phyloP scores from a whole-genome alignment of 2,797 vertebrate genomes.

The Arnoldichthys spilopterus region DNA sequence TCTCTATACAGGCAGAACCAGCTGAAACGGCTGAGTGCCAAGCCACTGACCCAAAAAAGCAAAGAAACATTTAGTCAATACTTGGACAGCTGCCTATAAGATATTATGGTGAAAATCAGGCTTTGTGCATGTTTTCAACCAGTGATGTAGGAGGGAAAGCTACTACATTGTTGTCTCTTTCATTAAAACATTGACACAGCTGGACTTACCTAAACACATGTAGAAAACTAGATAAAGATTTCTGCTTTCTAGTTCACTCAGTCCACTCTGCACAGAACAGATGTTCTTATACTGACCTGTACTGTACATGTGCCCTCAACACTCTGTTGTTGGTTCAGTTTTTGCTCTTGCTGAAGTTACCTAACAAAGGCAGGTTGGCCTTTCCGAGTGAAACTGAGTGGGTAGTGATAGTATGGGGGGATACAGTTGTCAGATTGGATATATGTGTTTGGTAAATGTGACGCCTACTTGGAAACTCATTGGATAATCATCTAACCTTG shows the following conservation, averaged over 20 bases:
- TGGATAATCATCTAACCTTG: too few relatives aligned
- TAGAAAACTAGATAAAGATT: neutral
- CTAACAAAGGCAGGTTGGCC: too few relatives aligned
- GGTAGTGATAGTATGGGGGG: too few relatives aligned
- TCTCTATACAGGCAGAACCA: constrained; percentile 30
- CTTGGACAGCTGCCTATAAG: constrained; percentile 62
- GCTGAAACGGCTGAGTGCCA: constrained; percentile 57
- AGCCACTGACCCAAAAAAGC: constrained; percentile 75
- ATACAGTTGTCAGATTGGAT: too few relatives aligned
- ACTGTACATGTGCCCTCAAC: too few relatives aligned
- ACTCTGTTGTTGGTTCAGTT: too few relatives aligned
- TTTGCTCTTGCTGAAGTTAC: too few relatives aligned
- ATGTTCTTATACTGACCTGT: neutral
- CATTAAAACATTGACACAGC: neutral
- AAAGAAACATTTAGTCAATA: constrained; percentile 67
- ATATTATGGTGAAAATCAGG: constrained; percentile 57
- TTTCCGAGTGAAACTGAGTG: too few relatives aligned
- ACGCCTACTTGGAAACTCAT: too few relatives aligned
- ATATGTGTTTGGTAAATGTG: too few relatives aligned
- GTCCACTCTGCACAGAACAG: neutral
- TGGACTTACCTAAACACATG: neutral
- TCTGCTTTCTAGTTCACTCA: neutral
- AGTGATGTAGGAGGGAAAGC: constrained; percentile 50
- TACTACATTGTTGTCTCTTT: constrained; percentile 6
- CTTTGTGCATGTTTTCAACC: constrained; percentile 59